phyloP scores from a whole-genome alignment of 2,888 invertebrate genomes.

The Spodoptera picta region DNA sequence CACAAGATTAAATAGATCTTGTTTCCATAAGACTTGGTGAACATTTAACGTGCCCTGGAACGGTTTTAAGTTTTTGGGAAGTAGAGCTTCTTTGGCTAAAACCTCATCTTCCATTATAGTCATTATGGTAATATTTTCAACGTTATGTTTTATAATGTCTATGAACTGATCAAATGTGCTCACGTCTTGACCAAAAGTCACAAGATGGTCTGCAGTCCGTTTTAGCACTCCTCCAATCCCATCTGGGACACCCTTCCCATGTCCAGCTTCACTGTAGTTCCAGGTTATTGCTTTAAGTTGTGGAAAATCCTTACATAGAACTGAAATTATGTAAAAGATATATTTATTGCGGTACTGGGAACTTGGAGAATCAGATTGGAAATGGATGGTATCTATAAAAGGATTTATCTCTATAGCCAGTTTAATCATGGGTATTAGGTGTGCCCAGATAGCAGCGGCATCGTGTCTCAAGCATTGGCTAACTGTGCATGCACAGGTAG shows the following conservation, averaged over 20 bases:
- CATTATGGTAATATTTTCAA: conserved; percentile 3
- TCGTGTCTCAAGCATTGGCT: conserved; percentile 1
- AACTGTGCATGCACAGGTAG: too few relatives aligned
- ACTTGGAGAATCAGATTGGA: conserved; percentile 8
- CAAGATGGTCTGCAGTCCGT: neutral
- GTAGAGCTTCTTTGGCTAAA: too few relatives aligned
- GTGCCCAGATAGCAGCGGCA: conserved; percentile 5
- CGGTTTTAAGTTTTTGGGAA: too few relatives aligned
- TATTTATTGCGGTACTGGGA: conserved; percentile 6
- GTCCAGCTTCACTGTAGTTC: neutral
- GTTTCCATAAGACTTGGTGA: too few relatives aligned
- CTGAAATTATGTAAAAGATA: neutral
- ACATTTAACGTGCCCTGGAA: too few relatives aligned
- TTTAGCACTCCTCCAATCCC: neutral
- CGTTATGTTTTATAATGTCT: conserved; percentile 4
- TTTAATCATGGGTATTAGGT: conserved; percentile 5
- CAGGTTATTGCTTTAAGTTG: too few relatives aligned
- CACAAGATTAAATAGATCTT: too few relatives aligned
- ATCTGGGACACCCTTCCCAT: neutral
- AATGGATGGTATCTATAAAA: conserved; percentile 5
- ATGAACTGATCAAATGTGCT: conserved; percentile 1
- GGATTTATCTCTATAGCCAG: neutral
- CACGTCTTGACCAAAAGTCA: neutral
- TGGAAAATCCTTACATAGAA: too few relatives aligned
- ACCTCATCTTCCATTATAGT: neutral